Conservation (phyloP, 2,113 vertebrate species). For the Micromys minutus region DNA sequence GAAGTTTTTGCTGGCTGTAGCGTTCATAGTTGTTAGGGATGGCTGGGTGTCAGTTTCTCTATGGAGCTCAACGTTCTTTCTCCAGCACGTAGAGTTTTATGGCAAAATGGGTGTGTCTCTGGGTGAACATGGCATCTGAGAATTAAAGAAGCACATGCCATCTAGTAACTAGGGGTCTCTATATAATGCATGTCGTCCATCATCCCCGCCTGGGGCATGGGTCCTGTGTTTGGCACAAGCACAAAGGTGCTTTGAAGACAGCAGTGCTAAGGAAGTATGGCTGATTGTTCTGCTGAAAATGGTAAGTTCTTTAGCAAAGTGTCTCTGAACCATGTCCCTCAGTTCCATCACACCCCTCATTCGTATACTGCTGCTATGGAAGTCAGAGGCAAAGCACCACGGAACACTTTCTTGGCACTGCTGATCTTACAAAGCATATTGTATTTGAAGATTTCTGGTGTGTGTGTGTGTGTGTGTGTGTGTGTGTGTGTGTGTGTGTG, state of each 20-base stretch:
- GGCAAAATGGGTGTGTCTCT: background rate
- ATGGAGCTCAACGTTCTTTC: background rate
- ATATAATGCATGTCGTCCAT: background rate
- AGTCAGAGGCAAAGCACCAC: background rate
- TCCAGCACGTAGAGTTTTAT: accelerated
- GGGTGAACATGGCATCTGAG: background rate
- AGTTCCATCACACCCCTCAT: background rate
- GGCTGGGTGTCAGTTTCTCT: background rate
- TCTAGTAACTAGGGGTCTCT: background rate
- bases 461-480: background rate
- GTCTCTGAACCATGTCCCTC: background rate
- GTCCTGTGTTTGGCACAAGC: background rate
- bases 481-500: background rate
- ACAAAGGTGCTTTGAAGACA: background rate
- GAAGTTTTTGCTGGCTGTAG: background rate
- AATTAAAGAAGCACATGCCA: background rate
- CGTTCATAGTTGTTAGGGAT: too few relatives aligned
- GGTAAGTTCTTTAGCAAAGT: background rate
- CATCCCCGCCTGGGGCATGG: too few relatives aligned
- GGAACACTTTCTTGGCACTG: background rate
- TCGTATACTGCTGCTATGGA: background rate
- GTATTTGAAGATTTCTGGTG: background rate
- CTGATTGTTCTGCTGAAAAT: background rate
- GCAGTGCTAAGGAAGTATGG: background rate
- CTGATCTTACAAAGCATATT: too few relatives aligned